These are phyloP conservation scores for Belgica antarctica DNA, from an alignment of 2,888 invertebrate species.

Conservation along the genomic window DNA sequence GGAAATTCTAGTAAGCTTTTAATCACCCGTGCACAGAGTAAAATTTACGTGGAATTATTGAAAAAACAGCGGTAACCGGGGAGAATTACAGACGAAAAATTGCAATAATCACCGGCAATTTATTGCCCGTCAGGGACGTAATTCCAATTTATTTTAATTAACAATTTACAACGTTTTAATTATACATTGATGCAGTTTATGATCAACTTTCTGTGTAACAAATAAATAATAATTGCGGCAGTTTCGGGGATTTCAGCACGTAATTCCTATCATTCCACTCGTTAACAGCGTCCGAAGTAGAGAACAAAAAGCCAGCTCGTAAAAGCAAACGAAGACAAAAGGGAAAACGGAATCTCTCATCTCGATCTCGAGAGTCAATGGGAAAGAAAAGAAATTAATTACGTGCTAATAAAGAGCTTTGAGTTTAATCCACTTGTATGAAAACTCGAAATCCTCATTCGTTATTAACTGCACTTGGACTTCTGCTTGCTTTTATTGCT, in stretches of 20 bases:
- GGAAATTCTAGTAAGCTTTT: conserved; percentile 18
- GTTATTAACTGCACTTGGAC: conserved; percentile 41
- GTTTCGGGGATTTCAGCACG: too few relatives aligned
- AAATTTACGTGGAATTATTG: conserved; percentile 10
- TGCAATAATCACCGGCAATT: too few relatives aligned
- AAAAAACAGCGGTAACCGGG: background rate
- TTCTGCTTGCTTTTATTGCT: conserved; percentile 21
- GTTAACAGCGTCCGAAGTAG: too few relatives aligned
- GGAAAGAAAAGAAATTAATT: conserved; percentile 41
- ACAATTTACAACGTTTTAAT: background rate
- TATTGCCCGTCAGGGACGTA: background rate
- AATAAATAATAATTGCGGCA: background rate
- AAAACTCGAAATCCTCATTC: conserved; percentile 31
- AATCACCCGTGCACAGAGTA: background rate
- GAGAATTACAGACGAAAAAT: background rate
- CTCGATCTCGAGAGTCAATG: background rate
- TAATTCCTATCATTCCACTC: too few relatives aligned
- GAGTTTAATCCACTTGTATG: conserved; percentile 41
- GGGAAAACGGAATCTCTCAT: conserved; percentile 6
- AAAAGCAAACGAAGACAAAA: background rate
- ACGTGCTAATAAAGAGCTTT: conserved; percentile 41
- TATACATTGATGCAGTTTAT: background rate
- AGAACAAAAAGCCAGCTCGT: too few relatives aligned
- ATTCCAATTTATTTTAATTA: background rate
- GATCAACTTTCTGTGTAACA: background rate